Evolutionary conservation across 92 coral and sea anemone species (phyloP).

Genomic region (Porites divaricata): DNA sequence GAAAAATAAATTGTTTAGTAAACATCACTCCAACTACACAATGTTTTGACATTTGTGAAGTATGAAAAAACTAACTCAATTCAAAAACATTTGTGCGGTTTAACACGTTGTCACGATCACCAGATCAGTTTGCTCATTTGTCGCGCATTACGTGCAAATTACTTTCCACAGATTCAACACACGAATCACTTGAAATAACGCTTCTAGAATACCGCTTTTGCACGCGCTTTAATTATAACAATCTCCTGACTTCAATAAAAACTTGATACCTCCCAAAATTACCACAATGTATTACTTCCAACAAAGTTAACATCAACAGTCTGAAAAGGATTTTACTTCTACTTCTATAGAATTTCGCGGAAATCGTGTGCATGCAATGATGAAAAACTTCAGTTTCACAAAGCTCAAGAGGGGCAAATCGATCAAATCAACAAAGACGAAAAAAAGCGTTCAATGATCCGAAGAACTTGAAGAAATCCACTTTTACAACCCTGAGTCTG

Average conservation of each 20-base stretch:
- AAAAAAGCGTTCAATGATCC: conserved; percentile 41
- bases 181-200: conserved; percentile 15
- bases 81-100: background rate
- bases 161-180: background rate
- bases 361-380: background rate
- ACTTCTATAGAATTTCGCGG: background rate
- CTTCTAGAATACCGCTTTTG: background rate
- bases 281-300: background rate
- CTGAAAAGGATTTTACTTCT: background rate
- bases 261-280: background rate
- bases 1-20: too few species aligned
- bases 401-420: conserved; percentile 19
- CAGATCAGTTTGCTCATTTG: background rate
- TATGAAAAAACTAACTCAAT: background rate
- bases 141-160: conserved; percentile 11
- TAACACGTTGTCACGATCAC: conserved; percentile 7
- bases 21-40: background rate
- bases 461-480: conserved; percentile 31
- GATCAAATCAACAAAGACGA: background rate
- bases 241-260: background rate
- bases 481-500: conserved; percentile 15
- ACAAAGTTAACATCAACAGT: background rate
- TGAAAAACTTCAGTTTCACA: conserved; percentile 9
- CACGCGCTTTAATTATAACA: conserved; percentile 11
- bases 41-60: background rate